phyloP scores from a whole-genome alignment of 2,113 vertebrate species.

The Cariama cristata region DNA sequence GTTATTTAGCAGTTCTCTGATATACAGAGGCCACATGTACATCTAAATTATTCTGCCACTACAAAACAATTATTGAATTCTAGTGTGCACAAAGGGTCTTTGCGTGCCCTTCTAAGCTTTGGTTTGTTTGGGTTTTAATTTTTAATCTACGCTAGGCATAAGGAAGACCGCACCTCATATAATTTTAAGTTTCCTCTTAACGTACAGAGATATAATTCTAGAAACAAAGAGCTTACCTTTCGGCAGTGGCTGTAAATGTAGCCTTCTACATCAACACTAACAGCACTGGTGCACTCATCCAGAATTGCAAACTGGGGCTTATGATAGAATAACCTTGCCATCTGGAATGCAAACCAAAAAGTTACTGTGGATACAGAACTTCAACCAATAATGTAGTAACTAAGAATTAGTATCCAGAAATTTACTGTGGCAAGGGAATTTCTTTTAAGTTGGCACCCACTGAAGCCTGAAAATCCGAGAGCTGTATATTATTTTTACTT shows the following conservation, averaged over 20 bases:
- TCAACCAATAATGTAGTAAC: not conserved
- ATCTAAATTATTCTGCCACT: not conserved
- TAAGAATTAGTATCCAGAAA: not conserved
- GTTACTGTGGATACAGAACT: not conserved
- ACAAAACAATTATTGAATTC: not conserved
- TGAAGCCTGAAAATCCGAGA: not conserved
- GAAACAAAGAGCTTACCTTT: constrained; percentile 79
- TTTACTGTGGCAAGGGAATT: not conserved
- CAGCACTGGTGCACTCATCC: constrained; percentile 98
- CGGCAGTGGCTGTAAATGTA: constrained; percentile 97
- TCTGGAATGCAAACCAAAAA: constrained; percentile 78
- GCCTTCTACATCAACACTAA: constrained; percentile 97
- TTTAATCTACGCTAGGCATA: not conserved
- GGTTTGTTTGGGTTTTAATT: not conserved
- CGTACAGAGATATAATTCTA: not conserved
- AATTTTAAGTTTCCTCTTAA: not conserved
- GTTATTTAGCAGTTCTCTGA: not conserved
- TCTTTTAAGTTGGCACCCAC: not conserved
- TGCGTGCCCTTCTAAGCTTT: not conserved
- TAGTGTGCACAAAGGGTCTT: not conserved
- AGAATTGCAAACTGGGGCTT: constrained; percentile 99
- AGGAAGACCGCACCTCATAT: not conserved
- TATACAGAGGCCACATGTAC: not conserved
- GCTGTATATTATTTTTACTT: not conserved
- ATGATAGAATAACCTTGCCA: constrained; percentile 97